Evolutionary conservation across 2,888 invertebrate genomes (phyloP), one percentile per base, ranked within the genome.

Genomic region (Busseola fusca): DNA sequence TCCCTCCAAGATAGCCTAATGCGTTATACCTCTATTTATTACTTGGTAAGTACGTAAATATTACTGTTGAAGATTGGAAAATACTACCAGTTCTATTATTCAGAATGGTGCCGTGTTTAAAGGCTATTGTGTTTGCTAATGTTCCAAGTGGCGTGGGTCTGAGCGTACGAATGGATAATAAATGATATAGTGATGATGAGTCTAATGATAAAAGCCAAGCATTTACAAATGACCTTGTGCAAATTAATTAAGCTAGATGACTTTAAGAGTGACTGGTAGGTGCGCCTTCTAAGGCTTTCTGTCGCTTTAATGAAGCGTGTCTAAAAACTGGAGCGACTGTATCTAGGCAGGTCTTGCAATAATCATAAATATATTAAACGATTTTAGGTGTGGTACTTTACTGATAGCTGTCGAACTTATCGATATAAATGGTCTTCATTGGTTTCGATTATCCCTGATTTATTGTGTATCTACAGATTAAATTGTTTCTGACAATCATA

Each of bases 21-120:
- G 86, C 66, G 81, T 81, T 83, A 83, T 84, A 84, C 84, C 83
- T 85, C 78, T 87, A 87, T 87, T 84, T 86, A 87, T 84, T 86
- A 76, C 82, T 71, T 65, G 65, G 72, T 81, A 78, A 66, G 63
- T 81, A 83, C 72, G 81, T 77, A 79, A 74, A 69, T 78, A 80
- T 84, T 77, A 78, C 74, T 79, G 76, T 69, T 77, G 65, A 74
- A 42, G 65, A 64, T 74, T 69, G 64, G 59, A 81, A 80, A 69
- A 69, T 27, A 27, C 45, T 57, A 37, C 25, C 67, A 57, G 59
- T 80, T 63, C 68, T 68, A 76, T 80, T 72, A 76, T 80, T 14
- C 30, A 34, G 25, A 72, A 70, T 63, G 50, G 69, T 66, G 25
- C 56, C 42, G 37, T 42, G 56, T 64, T 65, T 82, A 66, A 70